These are phyloP conservation scores for Phenganax stokvisi DNA, from an alignment of 92 coral and sea anemone species.

Conservation along the genomic window DNA sequence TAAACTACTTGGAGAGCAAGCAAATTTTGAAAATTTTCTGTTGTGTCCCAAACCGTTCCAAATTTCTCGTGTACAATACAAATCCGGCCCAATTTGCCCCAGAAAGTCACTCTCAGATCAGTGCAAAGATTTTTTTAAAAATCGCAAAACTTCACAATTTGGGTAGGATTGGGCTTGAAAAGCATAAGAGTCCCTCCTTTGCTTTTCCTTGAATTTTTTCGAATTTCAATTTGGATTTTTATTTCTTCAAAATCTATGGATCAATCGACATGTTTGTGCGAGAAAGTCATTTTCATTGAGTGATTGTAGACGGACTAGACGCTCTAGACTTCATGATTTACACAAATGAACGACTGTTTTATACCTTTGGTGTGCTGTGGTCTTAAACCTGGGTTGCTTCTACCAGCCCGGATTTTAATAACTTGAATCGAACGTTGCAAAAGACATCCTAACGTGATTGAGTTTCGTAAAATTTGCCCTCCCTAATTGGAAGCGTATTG, in stretches of 20 bases:
- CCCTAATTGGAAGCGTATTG: conserved; percentile 37
- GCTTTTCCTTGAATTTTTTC: too few relatives aligned
- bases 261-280: too few relatives aligned
- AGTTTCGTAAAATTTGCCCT: conserved; percentile 67
- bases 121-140: too few relatives aligned
- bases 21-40: too few relatives aligned
- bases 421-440: conserved; percentile 59
- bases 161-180: too few relatives aligned
- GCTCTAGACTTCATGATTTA: background rate
- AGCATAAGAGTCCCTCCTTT: too few relatives aligned
- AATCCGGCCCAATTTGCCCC: background rate
- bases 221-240: too few relatives aligned
- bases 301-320: background rate
- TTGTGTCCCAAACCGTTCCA: background rate
- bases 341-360: background rate
- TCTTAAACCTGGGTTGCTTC: conserved; percentile 67
- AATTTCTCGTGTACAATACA: too few relatives aligned
- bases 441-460: conserved; percentile 69
- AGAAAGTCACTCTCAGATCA: background rate
- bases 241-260: too few relatives aligned
- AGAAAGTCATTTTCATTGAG: too few relatives aligned
- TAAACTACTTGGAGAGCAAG: too few relatives aligned
- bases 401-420: conserved; percentile 71
- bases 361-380: conserved; percentile 81
- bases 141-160: too few relatives aligned